Conservation (phyloP, 2,113 vertebrate genomes). For the Amphiprion percula region DNA sequence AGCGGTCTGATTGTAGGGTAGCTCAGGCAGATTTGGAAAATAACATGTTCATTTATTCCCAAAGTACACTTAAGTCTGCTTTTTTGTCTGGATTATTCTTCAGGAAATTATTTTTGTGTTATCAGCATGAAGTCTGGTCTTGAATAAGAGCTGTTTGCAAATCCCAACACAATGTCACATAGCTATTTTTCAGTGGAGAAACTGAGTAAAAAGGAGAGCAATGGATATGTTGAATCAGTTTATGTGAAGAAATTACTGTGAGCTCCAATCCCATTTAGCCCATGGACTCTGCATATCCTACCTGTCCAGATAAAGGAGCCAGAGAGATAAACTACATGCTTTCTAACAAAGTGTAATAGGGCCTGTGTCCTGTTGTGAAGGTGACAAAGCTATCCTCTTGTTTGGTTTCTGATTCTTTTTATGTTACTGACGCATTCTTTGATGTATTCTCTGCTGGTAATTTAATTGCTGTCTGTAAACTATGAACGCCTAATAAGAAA, state of each 20-base stretch:
- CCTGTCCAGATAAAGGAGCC: background rate
- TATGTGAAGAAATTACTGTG: background rate
- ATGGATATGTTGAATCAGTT: background rate
- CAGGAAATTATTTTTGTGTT: background rate
- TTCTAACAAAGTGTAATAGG: background rate
- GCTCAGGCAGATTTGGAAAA: slow-evolving; percentile 1
- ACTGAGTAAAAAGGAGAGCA: background rate
- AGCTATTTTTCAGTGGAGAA: background rate
- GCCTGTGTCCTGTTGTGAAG: background rate
- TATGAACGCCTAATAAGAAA: too few relatives aligned
- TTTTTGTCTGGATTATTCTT: slow-evolving; percentile 5
- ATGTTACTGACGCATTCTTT: background rate
- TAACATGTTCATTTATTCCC: background rate
- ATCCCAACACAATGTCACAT: background rate
- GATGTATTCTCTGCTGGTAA: too few relatives aligned
- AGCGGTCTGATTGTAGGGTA: slow-evolving; percentile 18
- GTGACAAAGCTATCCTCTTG: background rate
- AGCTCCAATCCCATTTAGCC: background rate
- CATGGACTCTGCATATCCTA: background rate
- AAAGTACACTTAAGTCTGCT: background rate
- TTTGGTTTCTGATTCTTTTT: background rate
- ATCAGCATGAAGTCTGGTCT: background rate
- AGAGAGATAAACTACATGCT: background rate
- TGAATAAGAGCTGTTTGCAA: background rate
- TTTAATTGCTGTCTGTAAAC: too few relatives aligned